Base-by-base conservation (phyloP, 2,113 vertebrate genomes). In the Megaleporinus macrocephalus region DNA sequence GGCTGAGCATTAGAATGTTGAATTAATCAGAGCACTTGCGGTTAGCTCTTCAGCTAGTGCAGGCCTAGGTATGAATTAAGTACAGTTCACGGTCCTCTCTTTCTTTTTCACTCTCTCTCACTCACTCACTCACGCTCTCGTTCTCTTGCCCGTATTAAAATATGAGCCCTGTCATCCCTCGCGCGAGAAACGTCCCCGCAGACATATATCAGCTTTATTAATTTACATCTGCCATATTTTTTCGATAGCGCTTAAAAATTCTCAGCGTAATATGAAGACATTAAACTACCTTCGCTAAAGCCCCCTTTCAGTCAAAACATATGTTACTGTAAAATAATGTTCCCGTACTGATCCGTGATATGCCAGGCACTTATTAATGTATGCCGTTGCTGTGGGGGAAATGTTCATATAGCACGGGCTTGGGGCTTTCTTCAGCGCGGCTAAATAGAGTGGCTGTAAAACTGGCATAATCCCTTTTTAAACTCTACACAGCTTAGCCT, bases 381-480 rank as follows among this genome's bases (percentile, higher is more conserved):
- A 15, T 14, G 36, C 5, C 51, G 4, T 41, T 59, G 18, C 29
- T 36, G 3, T 59, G n/a, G 13, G 44, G 63, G 27, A 68, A n/a
- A 55, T 36, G 24, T 44, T 70, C 33, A 44, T 13, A 61, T 26
- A 61, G 57, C 13, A 61, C n/a, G 2, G 57, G 57, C 33, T 24
- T 57, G 16, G 27, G 69, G 57, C 53, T 51, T 74, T 15, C 71
- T 22, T 44, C 55, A 30, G 36, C 63, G 30, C 24, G 41, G 41
- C 9, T 70, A 65, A 66, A 73, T 68, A 79, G 47, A 75, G 69
- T 16, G 77, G 62, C 77, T 76, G 76, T 44, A 53, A 82, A 76
- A 75, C 70, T 70, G 69, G 62, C 73, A 18, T 75, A 83, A 86
- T 83, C 68, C 84, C 66, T 76, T 83, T 83, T 79, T 79, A 79